Conservation (phyloP, 1,140 invertebrate genomes). For the Heterodera carotae region DNA sequence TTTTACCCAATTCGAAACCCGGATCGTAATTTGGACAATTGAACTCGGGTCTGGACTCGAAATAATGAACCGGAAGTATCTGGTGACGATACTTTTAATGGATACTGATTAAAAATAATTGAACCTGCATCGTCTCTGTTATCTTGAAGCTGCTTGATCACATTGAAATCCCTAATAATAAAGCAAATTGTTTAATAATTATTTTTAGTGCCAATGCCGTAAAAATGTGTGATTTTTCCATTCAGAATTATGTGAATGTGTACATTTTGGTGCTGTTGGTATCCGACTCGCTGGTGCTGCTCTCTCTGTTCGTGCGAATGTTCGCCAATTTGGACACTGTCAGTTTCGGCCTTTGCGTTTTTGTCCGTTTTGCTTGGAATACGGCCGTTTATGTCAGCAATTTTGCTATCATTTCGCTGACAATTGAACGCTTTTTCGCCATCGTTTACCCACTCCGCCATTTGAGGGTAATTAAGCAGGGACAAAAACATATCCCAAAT, state of each 20-base stretch:
- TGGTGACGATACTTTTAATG: no score
- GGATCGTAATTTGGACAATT: no score
- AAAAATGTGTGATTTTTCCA: neutral
- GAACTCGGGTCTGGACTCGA: no score
- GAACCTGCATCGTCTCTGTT: no score
- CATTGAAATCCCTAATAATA: no score
- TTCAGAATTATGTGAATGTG: neutral
- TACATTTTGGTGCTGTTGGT: slow-evolving; percentile 3
- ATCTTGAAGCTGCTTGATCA: no score
- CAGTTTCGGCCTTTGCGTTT: neutral
- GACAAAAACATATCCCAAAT: neutral
- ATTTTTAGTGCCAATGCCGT: no score
- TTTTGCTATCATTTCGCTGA: slow-evolving; percentile 13
- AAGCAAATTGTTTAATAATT: no score
- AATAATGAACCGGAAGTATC: no score
- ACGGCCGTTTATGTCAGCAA: slow-evolving; percentile 6
- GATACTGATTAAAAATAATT: no score
- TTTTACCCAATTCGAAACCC: no score
- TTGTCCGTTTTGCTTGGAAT: neutral
- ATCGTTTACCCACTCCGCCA: slow-evolving; percentile 1
- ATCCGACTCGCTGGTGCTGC: slow-evolving; percentile 7
- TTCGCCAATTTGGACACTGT: slow-evolving; percentile 5
- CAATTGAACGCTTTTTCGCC: neutral
- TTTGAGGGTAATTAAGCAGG: neutral
- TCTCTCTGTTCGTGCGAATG: neutral